phyloP scores from a whole-genome alignment of 2,113 vertebrate species.

The Chionodraco myersi region DNA sequence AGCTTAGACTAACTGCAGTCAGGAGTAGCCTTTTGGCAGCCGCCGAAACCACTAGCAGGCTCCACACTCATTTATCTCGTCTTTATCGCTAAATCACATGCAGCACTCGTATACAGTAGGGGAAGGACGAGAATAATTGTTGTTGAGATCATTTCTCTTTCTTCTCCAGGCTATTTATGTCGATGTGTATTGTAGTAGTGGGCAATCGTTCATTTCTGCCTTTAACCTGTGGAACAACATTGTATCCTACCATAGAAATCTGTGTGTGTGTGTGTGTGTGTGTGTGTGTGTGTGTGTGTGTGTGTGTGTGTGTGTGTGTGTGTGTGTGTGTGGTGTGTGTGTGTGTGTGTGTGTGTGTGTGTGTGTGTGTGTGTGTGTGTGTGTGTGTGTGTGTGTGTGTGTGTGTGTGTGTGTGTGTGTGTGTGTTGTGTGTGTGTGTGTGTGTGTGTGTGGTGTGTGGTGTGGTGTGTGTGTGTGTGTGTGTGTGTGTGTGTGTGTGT shows the following conservation, averaged over 20 bases:
- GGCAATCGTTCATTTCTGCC: conserved; percentile 74
- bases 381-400: too few relatives aligned
- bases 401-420: conserved; percentile 41
- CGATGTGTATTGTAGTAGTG: conserved; percentile 78
- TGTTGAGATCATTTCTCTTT: conserved; percentile 85
- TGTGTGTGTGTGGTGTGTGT: too few relatives aligned
- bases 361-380: too few relatives aligned
- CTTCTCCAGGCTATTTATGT: conserved; percentile 81
- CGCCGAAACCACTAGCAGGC: conserved; percentile 83
- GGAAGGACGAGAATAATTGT: conserved; percentile 87
- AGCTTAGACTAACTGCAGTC: conserved; percentile 81
- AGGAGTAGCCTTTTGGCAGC: conserved; percentile 86
- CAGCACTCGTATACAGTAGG: conserved; percentile 77
- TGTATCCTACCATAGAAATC: conserved; percentile 58
- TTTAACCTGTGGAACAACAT: conserved; percentile 71
- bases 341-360: too few relatives aligned
- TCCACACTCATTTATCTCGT: conserved; percentile 90
- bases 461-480: conserved; percentile 39
- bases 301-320: conserved; percentile 38
- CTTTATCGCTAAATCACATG: conserved; percentile 91
- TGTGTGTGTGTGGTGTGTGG: conserved; percentile 19
- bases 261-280: conserved; percentile 21
- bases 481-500: conserved; percentile 28
- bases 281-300: conserved; percentile 34
- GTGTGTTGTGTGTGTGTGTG: conserved; percentile 14